These are phyloP conservation scores for Lampris megalopsis DNA, from an alignment of 2,113 vertebrate species.

Conservation along the genomic window DNA sequence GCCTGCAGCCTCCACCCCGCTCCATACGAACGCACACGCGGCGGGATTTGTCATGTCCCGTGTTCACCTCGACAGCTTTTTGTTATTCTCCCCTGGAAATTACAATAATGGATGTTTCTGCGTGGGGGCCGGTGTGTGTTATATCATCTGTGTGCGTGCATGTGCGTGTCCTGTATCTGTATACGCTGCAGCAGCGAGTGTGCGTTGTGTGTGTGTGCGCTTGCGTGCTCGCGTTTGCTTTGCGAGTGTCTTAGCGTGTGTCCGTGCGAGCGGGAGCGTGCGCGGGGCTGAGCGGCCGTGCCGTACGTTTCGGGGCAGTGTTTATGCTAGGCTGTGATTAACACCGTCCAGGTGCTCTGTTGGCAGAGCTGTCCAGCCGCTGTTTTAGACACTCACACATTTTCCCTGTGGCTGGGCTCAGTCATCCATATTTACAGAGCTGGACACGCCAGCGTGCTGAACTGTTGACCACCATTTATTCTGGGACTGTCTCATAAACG, in stretches of 20 bases:
- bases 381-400: slow-evolving; percentile 81
- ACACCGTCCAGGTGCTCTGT: slow-evolving; percentile 92
- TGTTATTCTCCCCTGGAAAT: slow-evolving; percentile 6
- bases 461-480: slow-evolving; percentile 88
- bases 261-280: slow-evolving; percentile 9
- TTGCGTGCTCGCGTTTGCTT: slow-evolving; percentile 7
- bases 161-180: slow-evolving; percentile 29
- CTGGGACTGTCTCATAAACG: slow-evolving; percentile 79
- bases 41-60: slow-evolving; percentile 6
- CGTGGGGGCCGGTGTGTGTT: slow-evolving; percentile 19
- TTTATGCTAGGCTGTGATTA: slow-evolving; percentile 93
- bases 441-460: slow-evolving; percentile 77
- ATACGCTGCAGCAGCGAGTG: slow-evolving; percentile 37
- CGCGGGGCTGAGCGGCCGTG: slow-evolving; percentile 61
- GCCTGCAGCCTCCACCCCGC: neutral
- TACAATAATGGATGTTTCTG: slow-evolving; percentile 26
- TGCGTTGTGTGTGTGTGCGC: slow-evolving; percentile 36
- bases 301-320: slow-evolving; percentile 84
- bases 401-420: slow-evolving; percentile 77
- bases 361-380: slow-evolving; percentile 81
- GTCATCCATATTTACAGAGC: slow-evolving; percentile 81
- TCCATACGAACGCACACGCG: slow-evolving; percentile 17
- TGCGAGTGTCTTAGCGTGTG: neutral
- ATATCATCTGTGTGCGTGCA: slow-evolving; percentile 44
- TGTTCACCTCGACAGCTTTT: slow-evolving; percentile 14